phyloP scores from a whole-genome alignment of 2,888 invertebrate genomes.

The Smittia aterrima region DNA sequence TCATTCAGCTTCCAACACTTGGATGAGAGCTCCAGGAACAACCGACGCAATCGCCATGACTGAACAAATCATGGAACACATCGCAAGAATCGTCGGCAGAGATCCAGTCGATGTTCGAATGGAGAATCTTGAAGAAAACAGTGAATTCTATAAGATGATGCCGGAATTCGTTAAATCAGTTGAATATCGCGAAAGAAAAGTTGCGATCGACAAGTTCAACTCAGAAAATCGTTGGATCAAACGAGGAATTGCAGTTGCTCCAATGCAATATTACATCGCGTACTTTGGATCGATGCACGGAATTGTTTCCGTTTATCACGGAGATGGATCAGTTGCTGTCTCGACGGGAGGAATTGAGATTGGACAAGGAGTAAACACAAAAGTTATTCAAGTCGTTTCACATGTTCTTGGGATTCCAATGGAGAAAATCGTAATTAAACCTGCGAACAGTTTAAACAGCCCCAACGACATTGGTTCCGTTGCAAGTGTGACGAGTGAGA shows the following conservation, averaged over 20 bases:
- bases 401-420: slow-evolving; percentile 56
- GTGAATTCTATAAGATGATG: slow-evolving; percentile 56
- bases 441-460: slow-evolving; percentile 51
- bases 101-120: slow-evolving; percentile 54
- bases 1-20: slow-evolving; percentile 63
- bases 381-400: slow-evolving; percentile 56
- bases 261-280: slow-evolving; percentile 55
- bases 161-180: slow-evolving; percentile 59
- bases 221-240: slow-evolving; percentile 60
- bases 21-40: slow-evolving; percentile 55
- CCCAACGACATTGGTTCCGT: slow-evolving; percentile 56
- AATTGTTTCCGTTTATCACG: slow-evolving; percentile 55
- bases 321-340: slow-evolving; percentile 56
- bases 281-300: slow-evolving; percentile 51
- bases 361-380: slow-evolving; percentile 61
- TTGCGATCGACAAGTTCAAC: slow-evolving; percentile 52
- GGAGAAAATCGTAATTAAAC: slow-evolving; percentile 54
- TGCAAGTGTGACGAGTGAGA: slow-evolving; percentile 55
- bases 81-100: slow-evolving; percentile 51
- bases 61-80: slow-evolving; percentile 56
- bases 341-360: slow-evolving; percentile 54
- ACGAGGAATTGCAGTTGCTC: slow-evolving; percentile 54
- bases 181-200: slow-evolving; percentile 50
- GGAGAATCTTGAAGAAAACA: slow-evolving; percentile 53
- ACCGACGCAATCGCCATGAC: slow-evolving; percentile 52